These are phyloP conservation scores for Leuciscus waleckii DNA, from an alignment of 2,797 vertebrate species.

Conservation along the genomic window DNA sequence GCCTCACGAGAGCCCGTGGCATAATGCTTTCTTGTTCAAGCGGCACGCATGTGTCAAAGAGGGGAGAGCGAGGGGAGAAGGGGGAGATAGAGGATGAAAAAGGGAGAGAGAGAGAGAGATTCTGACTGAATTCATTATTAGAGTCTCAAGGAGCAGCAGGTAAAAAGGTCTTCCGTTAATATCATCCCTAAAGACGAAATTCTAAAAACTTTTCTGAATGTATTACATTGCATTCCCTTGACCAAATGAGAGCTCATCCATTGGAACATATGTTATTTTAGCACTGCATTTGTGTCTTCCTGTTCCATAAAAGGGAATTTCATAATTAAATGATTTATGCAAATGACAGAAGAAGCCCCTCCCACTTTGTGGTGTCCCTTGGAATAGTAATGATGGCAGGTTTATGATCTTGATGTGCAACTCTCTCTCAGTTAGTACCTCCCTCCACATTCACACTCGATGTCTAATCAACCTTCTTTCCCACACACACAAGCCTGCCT, in stretches of 20 bases:
- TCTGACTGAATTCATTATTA: constrained; percentile 76
- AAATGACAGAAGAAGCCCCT: constrained; percentile 17
- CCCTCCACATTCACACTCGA: constrained; percentile 23
- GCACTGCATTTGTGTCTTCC: constrained; percentile 19
- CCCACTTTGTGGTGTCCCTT: background rate
- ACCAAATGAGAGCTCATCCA: background rate
- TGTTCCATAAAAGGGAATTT: constrained; percentile 30
- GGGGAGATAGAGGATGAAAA: constrained; percentile 33
- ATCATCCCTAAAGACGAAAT: constrained; percentile 46
- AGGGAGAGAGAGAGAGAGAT: constrained; percentile 53
- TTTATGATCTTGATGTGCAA: constrained; percentile 9
- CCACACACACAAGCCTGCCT: background rate
- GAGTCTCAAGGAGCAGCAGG: constrained; percentile 96
- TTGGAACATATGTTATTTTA: constrained; percentile 27
- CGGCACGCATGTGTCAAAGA: constrained; percentile 71
- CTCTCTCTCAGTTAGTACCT: constrained; percentile 8
- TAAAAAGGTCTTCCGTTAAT: constrained; percentile 84
- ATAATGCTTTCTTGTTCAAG: constrained; percentile 83
- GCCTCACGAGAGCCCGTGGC: constrained; percentile 72
- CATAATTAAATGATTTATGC: constrained; percentile 30
- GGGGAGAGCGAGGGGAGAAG: constrained; percentile 60
- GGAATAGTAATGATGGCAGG: background rate
- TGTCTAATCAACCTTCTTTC: constrained; percentile 34
- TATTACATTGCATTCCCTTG: background rate
- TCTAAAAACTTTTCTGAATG: background rate